These are phyloP conservation scores for Catocala sponsa DNA, from an alignment of 2,888 invertebrate species.

Conservation along the genomic window DNA sequence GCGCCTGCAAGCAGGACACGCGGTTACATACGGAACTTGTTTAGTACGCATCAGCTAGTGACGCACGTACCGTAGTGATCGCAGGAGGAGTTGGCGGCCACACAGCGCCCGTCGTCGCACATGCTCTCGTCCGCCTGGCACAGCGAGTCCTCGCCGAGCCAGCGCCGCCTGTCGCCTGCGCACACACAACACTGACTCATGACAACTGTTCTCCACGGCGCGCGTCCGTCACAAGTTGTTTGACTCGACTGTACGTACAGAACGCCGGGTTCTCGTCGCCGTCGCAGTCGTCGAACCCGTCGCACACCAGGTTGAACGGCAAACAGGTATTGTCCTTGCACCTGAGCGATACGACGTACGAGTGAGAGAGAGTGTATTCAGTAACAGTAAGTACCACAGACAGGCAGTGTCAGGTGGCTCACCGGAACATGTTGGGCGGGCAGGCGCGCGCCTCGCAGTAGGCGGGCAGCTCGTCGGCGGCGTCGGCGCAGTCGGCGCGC, in stretches of 20 bases:
- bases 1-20: constrained; percentile 38
- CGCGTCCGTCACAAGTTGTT: neutral
- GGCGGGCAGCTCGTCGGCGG: constrained; percentile 66
- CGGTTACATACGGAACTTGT: neutral
- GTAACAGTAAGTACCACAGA: too few species aligned
- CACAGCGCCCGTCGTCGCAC: constrained; percentile 76
- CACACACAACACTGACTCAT: constrained; percentile 11
- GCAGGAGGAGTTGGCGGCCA: constrained; percentile 61
- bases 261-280: constrained; percentile 83
- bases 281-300: constrained; percentile 89
- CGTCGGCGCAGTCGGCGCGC: constrained; percentile 52
- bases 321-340: constrained; percentile 90
- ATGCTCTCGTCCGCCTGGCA: constrained; percentile 63
- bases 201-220: too few species aligned
- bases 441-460: constrained; percentile 71
- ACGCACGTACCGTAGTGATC: constrained; percentile 47
- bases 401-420: constrained; percentile 17
- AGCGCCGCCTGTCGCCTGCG: constrained; percentile 51
- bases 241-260: constrained; percentile 56
- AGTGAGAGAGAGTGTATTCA: too few species aligned
- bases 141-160: constrained; percentile 53
- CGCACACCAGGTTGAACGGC: constrained; percentile 91
- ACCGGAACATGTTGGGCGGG: constrained; percentile 70
- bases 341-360: constrained; percentile 46
- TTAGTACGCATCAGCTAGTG: too few species aligned